Evolutionary conservation across 2,113 vertebrate genomes (phyloP), one percentile per base, ranked within the genome.

Genomic region (Microcebus jonahi): DNA sequence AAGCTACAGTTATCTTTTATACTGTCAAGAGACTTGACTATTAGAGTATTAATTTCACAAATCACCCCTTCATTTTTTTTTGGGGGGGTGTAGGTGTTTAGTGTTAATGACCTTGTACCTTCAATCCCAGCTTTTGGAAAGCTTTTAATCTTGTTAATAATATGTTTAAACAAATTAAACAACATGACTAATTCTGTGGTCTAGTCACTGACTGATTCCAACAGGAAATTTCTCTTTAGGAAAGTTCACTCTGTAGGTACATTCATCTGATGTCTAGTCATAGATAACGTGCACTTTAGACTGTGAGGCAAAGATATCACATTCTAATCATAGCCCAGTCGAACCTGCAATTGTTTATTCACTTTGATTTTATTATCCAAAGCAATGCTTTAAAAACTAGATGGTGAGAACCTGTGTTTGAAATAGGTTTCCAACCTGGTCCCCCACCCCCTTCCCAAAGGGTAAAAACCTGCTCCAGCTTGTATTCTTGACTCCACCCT

Each of bases 221-320:
- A 42, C 65, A 91, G 95, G 81, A 96, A 93, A 79, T 94, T 93
- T 98, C 94, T 97, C 91, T 93, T 97, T 48, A 85, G 81, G 76
- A 94, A 90, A 86, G 84, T 95, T 96, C 63, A 92, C 82, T 95
- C 77, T 67, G 93, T n/a, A 96, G 71, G 80, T 93, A 45, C 31
- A 88, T 67, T 95, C 80, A 87, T 84, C 88, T 94, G 76, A 82
- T 83, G 65, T 96, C 89, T 92, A 79, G 87, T 96, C 82, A 92
- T 9, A 96, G 82, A 87, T n/a, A 57, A 55, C 39, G 2, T 71
- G 42, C 31, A 88, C 93, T 93, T 94, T 50, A 90, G 92, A 55
- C 29, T 7, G 25, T 48, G 48, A 96, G 81, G 89, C 87, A 92
- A 95, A 76, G 88, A 70, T 75, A 85, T 88, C 76, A 76, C 57